Conservation (phyloP, 2,888 invertebrate species). For the Apoda limacodes region DNA sequence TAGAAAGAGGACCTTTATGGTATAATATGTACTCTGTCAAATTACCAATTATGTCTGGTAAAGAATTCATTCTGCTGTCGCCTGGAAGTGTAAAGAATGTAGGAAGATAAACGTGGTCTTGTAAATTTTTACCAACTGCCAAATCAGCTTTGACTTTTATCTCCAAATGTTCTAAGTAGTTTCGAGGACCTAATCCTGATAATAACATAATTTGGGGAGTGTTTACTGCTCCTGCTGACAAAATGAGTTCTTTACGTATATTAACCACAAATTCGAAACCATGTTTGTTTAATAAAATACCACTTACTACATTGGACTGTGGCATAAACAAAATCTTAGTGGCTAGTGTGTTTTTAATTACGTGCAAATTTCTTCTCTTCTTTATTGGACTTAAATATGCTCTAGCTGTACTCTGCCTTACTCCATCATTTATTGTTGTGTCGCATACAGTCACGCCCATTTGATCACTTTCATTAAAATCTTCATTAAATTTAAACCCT, state of each 20-base stretch:
- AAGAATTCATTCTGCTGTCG: constrained; percentile 25
- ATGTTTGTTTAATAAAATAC: constrained; percentile 25
- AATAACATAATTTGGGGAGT: constrained; percentile 31
- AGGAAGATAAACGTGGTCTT: constrained; percentile 34
- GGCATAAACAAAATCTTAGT: constrained; percentile 20
- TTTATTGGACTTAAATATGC: constrained; percentile 31
- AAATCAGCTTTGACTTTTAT: constrained; percentile 28
- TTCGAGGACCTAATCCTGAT: constrained; percentile 32
- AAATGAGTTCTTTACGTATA: constrained; percentile 28
- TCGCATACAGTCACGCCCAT: constrained; percentile 26
- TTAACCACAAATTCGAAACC: constrained; percentile 20
- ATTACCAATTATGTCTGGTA: constrained; percentile 31
- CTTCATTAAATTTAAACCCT: constrained; percentile 33
- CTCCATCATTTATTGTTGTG: constrained; percentile 27
- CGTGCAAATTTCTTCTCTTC: constrained; percentile 27
- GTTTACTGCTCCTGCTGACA: constrained; percentile 30
- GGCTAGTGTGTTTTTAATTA: constrained; percentile 26
- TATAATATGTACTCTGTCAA: constrained; percentile 54
- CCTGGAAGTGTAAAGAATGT: constrained; percentile 36
- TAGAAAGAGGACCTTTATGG: constrained; percentile 55
- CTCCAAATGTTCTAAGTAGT: constrained; percentile 24
- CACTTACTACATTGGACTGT: constrained; percentile 21
- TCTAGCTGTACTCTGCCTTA: constrained; percentile 46
- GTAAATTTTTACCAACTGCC: constrained; percentile 34
- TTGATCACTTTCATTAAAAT: constrained; percentile 30